Percentiles rank a stretch among this genome's conserved stretches.
Evolutionary conservation across 2,888 invertebrate species (phyloP).

Genomic region (Eumerus sabulonum): DNA sequence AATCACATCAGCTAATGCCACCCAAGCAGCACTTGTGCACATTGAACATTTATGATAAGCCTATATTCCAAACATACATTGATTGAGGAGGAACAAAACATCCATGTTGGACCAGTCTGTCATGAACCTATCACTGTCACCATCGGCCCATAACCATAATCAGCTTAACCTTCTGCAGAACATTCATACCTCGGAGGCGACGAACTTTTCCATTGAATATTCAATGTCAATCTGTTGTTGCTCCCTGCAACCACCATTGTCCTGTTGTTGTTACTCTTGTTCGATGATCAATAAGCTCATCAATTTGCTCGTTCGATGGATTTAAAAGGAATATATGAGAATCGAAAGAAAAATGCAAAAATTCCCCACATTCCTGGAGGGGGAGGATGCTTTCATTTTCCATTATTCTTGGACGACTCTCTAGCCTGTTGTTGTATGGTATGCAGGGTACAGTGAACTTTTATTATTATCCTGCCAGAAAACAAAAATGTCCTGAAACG

Average conservation of each 20-base stretch:
- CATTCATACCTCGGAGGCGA: not conserved
- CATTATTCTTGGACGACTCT: not conserved
- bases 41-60: not conserved
- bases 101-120: slow-evolving; percentile 23
- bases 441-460: slow-evolving; percentile 48
- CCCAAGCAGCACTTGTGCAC: not conserved
- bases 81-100: too few relatives aligned
- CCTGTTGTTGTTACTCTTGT: slow-evolving; percentile 2
- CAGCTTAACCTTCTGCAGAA: slow-evolving; percentile 4
- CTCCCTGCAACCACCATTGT: too few relatives aligned
- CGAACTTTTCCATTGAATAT: slow-evolving; percentile 53
- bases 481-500: slow-evolving; percentile 19
- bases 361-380: not conserved
- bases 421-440: too few relatives aligned
- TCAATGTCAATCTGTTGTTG: slow-evolving; percentile 44
- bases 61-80: slow-evolving; percentile 19
- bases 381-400: slow-evolving; percentile 43
- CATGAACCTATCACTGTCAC: slow-evolving; percentile 30
- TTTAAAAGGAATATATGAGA: not conserved
- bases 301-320: slow-evolving; percentile 34
- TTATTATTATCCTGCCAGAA: slow-evolving; percentile 32
- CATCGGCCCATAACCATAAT: slow-evolving; percentile 9
- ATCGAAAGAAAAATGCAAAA: not conserved
- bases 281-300: slow-evolving; percentile 51
- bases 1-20: too few relatives aligned